Evolutionary conservation across 2,888 invertebrate genomes (phyloP).

Genomic region (Hecatera dysodea): DNA sequence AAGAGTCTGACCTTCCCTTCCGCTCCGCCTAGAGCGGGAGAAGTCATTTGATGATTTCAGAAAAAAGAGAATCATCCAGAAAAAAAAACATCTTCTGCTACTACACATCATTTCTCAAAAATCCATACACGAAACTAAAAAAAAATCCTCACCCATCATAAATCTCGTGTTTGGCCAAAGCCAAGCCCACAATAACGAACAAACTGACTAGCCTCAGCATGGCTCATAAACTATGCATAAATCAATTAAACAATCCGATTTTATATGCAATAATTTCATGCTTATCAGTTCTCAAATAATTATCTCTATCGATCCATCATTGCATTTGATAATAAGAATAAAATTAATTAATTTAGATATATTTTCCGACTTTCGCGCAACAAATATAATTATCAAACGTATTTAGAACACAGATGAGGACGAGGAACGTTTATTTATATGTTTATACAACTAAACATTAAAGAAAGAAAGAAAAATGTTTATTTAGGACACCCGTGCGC

Average conservation of each 20-base stretch:
- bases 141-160: conserved; percentile 73
- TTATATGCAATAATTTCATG: no score
- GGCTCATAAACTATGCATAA: conserved; percentile 16
- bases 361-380: neutral
- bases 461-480: no score
- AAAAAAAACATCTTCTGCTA: no score
- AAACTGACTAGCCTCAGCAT: conserved; percentile 61
- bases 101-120: neutral
- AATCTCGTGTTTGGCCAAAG: conserved; percentile 74
- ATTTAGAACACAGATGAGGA: no score
- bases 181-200: conserved; percentile 66
- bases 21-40: no score
- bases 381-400: no score
- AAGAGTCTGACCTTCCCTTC: no score
- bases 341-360: conserved; percentile 2
- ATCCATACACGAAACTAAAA: neutral
- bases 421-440: no score
- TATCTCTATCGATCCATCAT: conserved; percentile 48
- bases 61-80: no score
- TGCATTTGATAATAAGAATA: conserved; percentile 11
- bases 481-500: no score
- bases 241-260: conserved; percentile 23
- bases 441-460: no score
- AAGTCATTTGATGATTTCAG: no score
- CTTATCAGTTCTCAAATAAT: conserved; percentile 34